Conservation (phyloP, 2,797 vertebrate species). For the Eupleurogrammus muticus region DNA sequence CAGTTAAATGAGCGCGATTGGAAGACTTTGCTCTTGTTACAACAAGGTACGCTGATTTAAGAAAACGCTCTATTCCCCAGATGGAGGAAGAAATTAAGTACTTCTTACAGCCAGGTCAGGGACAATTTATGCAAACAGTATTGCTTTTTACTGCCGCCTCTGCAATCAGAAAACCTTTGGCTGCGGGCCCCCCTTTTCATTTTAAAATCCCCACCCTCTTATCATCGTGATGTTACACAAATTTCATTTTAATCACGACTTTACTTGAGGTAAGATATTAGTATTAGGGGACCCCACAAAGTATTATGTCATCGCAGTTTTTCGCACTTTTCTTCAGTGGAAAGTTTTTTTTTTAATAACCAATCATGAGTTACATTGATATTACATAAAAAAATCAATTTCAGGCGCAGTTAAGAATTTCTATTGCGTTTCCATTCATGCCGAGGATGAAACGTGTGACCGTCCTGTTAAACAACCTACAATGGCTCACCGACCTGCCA, state of each 20-base stretch:
- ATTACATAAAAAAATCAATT: background rate
- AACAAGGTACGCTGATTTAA: constrained; percentile 3
- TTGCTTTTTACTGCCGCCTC: constrained; percentile 24
- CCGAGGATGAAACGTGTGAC: constrained; percentile 7
- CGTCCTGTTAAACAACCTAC: background rate
- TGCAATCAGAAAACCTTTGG: constrained; percentile 40
- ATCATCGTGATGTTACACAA: constrained; percentile 26
- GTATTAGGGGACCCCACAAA: background rate
- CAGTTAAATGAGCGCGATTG: constrained; percentile 21
- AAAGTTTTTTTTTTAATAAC: constrained; percentile 3
- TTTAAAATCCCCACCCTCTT: constrained; percentile 23
- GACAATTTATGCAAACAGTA: constrained; percentile 25
- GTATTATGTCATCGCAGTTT: constrained; percentile 1
- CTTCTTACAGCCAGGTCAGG: constrained; percentile 19
- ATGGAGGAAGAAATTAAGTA: constrained; percentile 25
- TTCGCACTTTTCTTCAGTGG: constrained; percentile 14
- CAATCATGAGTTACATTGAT: background rate
- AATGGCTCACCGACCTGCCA: background rate
- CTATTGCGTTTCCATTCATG: background rate
- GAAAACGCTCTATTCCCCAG: constrained; percentile 25
- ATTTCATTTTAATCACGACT: constrained; percentile 31
- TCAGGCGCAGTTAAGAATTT: background rate
- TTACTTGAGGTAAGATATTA: constrained; percentile 14
- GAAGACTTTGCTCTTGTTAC: background rate
- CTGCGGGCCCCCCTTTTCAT: constrained; percentile 20